Evolutionary conservation across 2,797 vertebrate species (phyloP), one percentile per base, ranked within the genome.

Genomic region (Enteromius treurensis): DNA sequence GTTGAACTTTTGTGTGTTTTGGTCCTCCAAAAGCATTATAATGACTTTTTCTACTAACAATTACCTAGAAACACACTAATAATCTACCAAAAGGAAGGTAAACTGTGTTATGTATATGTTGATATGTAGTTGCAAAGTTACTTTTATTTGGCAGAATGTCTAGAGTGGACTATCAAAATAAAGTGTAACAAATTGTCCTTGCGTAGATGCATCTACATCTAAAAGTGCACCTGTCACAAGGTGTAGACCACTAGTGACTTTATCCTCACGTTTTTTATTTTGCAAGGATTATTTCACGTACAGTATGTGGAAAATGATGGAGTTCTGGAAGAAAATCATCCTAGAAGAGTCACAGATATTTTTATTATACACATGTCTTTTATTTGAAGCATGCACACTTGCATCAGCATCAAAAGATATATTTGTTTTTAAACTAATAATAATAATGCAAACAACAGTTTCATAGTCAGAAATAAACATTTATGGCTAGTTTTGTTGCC

Each of bases 311-410:
- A 29, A 29, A 62, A 62, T 15, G 5, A 64, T 17, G 6, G 60
- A 32, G 1, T 32, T 64, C 62, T 64, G 29, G 7, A 29, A 23
- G 29, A 17, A 64, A 64, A 64, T 32, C 29, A 45, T 15, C 67
- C 5, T 42, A 11, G 23, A 49, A 49, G 65, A 65, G 7, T 21
- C 15, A 21, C 64, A 34, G 67, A 70, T 45, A 19, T 70, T 45
- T 69, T 69, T 69, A 69, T 40, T 23, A 26, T 26, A 62, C 37
- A 69, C 11, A 6, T 42, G 21, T 26, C 6, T 73, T 73, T 73
- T 51, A 49, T 73, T 73, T 49, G 69, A 73, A 49, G 70, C 70
- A 73, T 29, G 15, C 23, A 40, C 34, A 49, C 47, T 32, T 32
- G 15, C 17, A 32, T 51, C 47, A 47, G 68, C 71, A 53, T 21